Conservation (phyloP, 2,888 invertebrate species). For the Pomacea canaliculata region DNA sequence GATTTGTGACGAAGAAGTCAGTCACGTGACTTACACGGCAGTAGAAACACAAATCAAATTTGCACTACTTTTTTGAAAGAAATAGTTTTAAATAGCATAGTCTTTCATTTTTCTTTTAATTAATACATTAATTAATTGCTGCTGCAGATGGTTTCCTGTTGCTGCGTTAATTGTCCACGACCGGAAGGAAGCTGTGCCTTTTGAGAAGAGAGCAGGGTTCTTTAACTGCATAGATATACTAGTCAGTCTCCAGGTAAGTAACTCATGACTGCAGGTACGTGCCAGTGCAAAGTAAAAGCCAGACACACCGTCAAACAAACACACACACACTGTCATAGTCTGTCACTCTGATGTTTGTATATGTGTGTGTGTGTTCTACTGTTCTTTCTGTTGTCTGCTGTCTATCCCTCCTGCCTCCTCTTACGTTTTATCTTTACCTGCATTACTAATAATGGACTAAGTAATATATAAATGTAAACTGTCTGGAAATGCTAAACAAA, state of each 20-base stretch:
- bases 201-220: constrained; percentile 41
- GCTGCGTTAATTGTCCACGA: constrained; percentile 66
- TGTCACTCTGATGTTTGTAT: constrained; percentile 38
- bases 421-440: too few relatives aligned
- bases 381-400: background rate
- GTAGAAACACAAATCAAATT: too few relatives aligned
- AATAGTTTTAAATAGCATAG: too few relatives aligned
- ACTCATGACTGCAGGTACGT: background rate
- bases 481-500: too few relatives aligned
- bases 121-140: background rate
- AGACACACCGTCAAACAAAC: background rate
- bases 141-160: constrained; percentile 64
- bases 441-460: too few relatives aligned
- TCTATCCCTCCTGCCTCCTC: background rate
- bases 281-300: too few relatives aligned
- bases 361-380: background rate
- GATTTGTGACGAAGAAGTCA: too few relatives aligned
- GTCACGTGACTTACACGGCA: too few relatives aligned
- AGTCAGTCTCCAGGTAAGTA: constrained; percentile 67
- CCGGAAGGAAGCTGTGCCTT: constrained; percentile 11
- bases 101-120: too few relatives aligned
- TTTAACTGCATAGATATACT: constrained; percentile 66
- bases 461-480: too few relatives aligned
- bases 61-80: too few relatives aligned
- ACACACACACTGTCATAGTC: too few relatives aligned